These are phyloP conservation scores for Dicrostonyx torquatus DNA, from an alignment of 2,797 vertebrate species.

Conservation along the genomic window DNA sequence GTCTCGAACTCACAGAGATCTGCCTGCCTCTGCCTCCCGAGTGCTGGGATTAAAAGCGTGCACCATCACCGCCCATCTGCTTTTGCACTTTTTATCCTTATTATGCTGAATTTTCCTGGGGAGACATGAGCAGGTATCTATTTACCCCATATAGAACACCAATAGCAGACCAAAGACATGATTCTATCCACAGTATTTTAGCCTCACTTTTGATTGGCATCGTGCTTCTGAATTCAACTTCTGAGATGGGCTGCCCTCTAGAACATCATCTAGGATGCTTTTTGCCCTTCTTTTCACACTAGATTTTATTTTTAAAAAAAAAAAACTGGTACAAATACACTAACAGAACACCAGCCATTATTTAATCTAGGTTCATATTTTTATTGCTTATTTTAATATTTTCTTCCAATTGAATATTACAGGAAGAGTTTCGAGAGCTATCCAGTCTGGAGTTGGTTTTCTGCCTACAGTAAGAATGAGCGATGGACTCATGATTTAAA, in stretches of 20 bases:
- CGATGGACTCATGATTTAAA: slow-evolving; percentile 7
- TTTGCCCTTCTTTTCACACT: slow-evolving; percentile 45
- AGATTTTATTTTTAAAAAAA: slow-evolving; percentile 30
- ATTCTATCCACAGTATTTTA: neutral
- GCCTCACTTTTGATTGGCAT: slow-evolving; percentile 15
- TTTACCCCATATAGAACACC: neutral
- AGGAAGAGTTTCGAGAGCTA: slow-evolving; percentile 33
- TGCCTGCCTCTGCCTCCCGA: too few species aligned
- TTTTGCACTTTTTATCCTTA: neutral
- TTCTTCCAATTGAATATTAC: slow-evolving; percentile 22
- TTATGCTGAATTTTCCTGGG: neutral
- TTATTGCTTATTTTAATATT: slow-evolving; percentile 38
- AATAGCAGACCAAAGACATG: neutral
- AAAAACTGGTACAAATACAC: slow-evolving; percentile 15
- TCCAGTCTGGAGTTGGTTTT: neutral
- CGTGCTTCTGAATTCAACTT: slow-evolving; percentile 35
- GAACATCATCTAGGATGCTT: neutral
- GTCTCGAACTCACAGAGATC: too few species aligned
- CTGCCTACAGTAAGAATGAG: slow-evolving; percentile 23
- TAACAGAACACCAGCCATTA: slow-evolving; percentile 35
- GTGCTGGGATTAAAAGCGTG: too few species aligned
- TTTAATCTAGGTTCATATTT: slow-evolving; percentile 34
- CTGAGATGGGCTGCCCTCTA: neutral
- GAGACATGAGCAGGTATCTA: neutral
- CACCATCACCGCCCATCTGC: too few species aligned